phyloP scores from a whole-genome alignment of 2,797 vertebrate species.

The Aeoliscus strigatus region DNA sequence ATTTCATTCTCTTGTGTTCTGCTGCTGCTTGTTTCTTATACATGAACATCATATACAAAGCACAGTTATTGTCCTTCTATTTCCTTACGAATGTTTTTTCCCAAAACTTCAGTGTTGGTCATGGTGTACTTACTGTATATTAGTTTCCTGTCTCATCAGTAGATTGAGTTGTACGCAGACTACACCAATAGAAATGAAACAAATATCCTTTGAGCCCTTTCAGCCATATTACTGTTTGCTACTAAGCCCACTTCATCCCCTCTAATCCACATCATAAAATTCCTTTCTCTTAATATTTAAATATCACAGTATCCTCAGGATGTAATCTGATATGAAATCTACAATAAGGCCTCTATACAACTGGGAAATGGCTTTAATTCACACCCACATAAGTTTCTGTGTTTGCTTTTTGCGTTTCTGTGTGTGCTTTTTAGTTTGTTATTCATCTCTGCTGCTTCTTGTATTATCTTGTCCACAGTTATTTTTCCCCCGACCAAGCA shows the following conservation, averaged over 20 bases:
- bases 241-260: slow-evolving; percentile 38
- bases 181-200: slow-evolving; percentile 46
- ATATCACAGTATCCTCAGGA: slow-evolving; percentile 31
- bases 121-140: background rate
- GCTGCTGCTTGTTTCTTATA: background rate
- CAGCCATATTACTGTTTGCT: slow-evolving; percentile 41
- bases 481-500: slow-evolving; percentile 26
- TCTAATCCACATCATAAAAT: slow-evolving; percentile 37
- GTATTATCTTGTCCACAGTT: slow-evolving; percentile 16
- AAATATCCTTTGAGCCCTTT: slow-evolving; percentile 45
- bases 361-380: slow-evolving; percentile 1
- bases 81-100: background rate
- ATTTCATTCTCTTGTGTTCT: no score
- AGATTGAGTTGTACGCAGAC: slow-evolving; percentile 20
- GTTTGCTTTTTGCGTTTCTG: no score
- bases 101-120: slow-evolving; percentile 26
- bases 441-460: slow-evolving; percentile 1
- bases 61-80: background rate
- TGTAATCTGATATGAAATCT: slow-evolving; percentile 35
- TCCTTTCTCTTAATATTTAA: slow-evolving; percentile 33
- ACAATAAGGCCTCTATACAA: slow-evolving; percentile 11
- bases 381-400: no score
- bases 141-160: slow-evolving; percentile 21
- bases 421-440: background rate
- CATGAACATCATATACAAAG: no score